Evolutionary conservation across 1,140 invertebrate species (phyloP), one percentile per base, ranked within the genome.

Genomic region (Heliothis virescens): DNA sequence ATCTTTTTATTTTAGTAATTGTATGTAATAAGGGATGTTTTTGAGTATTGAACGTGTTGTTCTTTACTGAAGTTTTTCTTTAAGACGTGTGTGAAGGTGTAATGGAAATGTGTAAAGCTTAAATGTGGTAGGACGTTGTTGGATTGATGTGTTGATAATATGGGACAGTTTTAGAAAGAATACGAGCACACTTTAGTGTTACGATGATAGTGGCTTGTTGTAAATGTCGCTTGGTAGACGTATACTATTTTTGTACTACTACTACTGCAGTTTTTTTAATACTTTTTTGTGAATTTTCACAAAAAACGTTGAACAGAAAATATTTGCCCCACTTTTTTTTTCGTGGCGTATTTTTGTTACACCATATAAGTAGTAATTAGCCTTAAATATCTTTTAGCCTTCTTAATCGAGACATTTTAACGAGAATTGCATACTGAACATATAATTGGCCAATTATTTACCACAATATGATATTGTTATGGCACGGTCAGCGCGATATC

Each of bases 1-100:
- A 11, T 55, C 26, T 34, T 62, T 76, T 76, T 76, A 41, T 76
- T 65, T 63, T n/a, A 10, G 47, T 76, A 76, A 75, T 75, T 75
- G 57, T 18, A 63, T 5, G 47, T 63, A 75, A 75, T 60, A 69
- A 79, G 63, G 34, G 26, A 16, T 11, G 80, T 67, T 48, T 48
- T 67, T 67, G 16, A 18, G n/a, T 48, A 48, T 48, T 41, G 41
- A 21, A 48, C 41, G 62, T 65, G 29, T 29, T 47, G 16, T n/a
- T 16, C 62, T 63, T 41, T 16, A 15, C 15, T 41, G 13, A 11
- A 5, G n/a, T 41, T 63, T 21, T 11, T 59, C 55, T 11, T 59
- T 59, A 11, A 9, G 15, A 29, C 12, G 34, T 34, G 11, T 16
- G 12, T n/a, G 34, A 47, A n/a, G 16, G 41, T 71, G 47, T 10